Percentiles rank a stretch among this genome's conserved stretches.
Conservation (phyloP, 2,797 vertebrate genomes). For the Acrossocheilus wenchowensis region DNA sequence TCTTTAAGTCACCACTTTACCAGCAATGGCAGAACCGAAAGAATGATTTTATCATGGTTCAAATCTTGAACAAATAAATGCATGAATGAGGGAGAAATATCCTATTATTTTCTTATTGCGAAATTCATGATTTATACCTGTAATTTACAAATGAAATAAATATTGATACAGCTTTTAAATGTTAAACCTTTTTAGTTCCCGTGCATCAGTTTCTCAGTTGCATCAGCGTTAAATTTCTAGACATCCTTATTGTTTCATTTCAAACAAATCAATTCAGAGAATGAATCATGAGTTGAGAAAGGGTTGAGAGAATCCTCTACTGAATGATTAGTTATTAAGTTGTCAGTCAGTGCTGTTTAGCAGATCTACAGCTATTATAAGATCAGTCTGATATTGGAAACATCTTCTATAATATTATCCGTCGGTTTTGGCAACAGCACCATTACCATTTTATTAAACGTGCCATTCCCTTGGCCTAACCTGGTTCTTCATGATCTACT, state of each 20-base stretch:
- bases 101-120: neutral
- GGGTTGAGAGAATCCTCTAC: neutral
- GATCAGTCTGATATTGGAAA: conserved; percentile 10
- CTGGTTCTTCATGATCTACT: neutral
- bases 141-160: neutral
- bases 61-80: neutral
- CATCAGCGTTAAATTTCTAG: neutral
- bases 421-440: neutral
- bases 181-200: neutral
- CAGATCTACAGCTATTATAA: conserved; percentile 11
- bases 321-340: conserved; percentile 20
- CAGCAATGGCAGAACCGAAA: neutral
- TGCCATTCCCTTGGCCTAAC: neutral
- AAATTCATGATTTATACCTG: neutral
- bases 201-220: neutral
- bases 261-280: neutral
- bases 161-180: neutral
- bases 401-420: neutral
- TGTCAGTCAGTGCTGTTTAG: neutral
- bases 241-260: neutral
- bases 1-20: neutral
- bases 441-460: neutral
- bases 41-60: neutral
- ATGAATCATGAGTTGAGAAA: neutral
- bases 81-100: neutral